A percentile compares a stretch with the other conserved stretches of the same genome.
phyloP scores from a whole-genome alignment of 35 echinoderm and acorn worm species.

The Heliocidaris erythrogramma region DNA sequence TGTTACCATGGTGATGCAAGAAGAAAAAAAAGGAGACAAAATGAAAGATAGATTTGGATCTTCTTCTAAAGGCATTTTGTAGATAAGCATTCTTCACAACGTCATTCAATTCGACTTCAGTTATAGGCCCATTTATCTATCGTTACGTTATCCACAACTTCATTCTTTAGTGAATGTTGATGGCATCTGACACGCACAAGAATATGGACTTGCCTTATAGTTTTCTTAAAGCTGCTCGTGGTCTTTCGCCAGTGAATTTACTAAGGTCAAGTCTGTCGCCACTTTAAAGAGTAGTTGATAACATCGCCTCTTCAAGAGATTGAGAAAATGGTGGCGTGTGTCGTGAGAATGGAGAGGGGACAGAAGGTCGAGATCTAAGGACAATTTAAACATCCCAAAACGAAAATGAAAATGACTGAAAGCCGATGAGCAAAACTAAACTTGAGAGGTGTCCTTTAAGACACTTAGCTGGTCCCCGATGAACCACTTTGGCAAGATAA shows the following conservation, averaged over 20 bases:
- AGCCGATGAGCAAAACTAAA: neutral
- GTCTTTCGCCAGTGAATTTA: neutral
- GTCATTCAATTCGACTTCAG: too few species aligned
- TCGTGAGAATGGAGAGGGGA: neutral
- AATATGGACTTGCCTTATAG: too few species aligned
- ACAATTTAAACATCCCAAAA: neutral
- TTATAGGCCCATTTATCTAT: too few species aligned
- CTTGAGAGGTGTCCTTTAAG: constrained; percentile 1
- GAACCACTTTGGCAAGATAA: neutral
- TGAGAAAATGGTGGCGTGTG: neutral
- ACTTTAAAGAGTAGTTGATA: neutral
- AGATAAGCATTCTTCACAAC: too few species aligned
- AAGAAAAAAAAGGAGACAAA: too few species aligned
- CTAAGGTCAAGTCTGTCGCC: neutral
- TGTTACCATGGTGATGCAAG: too few species aligned
- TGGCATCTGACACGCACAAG: too few species aligned
- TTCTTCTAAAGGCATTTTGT: too few species aligned
- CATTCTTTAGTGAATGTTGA: too few species aligned
- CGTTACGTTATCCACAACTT: too few species aligned
- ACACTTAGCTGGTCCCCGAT: neutral
- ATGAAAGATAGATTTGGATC: too few species aligned
- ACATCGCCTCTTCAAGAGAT: neutral
- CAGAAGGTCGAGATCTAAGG: neutral
- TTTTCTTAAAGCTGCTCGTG: neutral
- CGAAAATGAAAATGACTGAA: constrained; percentile 3